Percentiles rank a stretch among this genome's conserved stretches.
phyloP scores from a whole-genome alignment of 2,797 vertebrate species.

The Pogoniulus pusillus region DNA sequence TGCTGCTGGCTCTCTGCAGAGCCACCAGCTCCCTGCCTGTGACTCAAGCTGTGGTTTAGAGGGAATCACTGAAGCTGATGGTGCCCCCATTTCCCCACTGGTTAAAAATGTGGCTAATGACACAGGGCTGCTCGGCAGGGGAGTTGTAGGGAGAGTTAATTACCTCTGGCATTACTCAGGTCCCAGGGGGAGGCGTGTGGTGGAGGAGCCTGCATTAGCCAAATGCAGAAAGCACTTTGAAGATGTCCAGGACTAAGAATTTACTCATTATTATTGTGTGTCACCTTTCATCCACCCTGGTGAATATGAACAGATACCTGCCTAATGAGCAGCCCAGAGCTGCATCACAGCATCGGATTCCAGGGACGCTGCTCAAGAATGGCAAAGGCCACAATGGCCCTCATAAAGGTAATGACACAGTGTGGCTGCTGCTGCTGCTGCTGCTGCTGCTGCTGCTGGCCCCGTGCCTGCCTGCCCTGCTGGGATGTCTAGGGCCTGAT shows the following conservation, averaged over 20 bases:
- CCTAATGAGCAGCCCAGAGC: neutral
- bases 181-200: slow-evolving; percentile 17
- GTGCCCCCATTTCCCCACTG: slow-evolving; percentile 36
- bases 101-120: slow-evolving; percentile 48
- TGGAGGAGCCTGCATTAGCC: neutral
- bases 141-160: slow-evolving; percentile 21
- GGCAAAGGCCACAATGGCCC: neutral
- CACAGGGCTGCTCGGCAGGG: neutral
- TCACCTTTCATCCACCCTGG: slow-evolving; percentile 52
- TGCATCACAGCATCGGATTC: slow-evolving; percentile 31
- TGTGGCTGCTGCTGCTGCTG: neutral
- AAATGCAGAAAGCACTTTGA: slow-evolving; percentile 4
- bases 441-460: neutral
- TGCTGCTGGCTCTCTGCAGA: neutral
- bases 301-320: slow-evolving; percentile 23
- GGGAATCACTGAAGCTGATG: neutral
- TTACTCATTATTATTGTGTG: slow-evolving; percentile 21
- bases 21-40: neutral
- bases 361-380: slow-evolving; percentile 15
- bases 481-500: neutral
- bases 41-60: neutral
- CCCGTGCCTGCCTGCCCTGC: neutral
- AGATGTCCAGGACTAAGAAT: slow-evolving; percentile 2
- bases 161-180: slow-evolving; percentile 6
- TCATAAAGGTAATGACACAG: neutral